Conservation (phyloP, 2,888 invertebrate genomes). For the Autographa pulchrina region DNA sequence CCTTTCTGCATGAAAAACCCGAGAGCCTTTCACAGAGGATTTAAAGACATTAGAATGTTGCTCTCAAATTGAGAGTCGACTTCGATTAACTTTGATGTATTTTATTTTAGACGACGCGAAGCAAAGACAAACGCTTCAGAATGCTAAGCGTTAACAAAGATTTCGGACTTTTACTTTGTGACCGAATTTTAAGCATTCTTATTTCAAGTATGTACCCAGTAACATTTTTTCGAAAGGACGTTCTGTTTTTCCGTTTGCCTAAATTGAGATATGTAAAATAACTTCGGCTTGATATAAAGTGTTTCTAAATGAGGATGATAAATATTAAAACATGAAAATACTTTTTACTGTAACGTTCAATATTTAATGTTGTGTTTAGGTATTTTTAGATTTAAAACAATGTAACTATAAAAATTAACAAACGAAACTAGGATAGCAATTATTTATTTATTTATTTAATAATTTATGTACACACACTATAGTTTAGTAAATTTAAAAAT, state of each 20-base stretch:
- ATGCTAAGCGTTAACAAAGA: conserved; percentile 56
- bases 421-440: no score
- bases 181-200: conserved; percentile 23
- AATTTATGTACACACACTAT: no score
- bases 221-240: neutral
- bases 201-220: conserved; percentile 2
- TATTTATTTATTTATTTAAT: no score
- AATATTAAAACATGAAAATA: neutral
- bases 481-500: no score
- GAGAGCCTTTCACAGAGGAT: conserved; percentile 71
- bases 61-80: conserved; percentile 67
- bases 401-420: no score
- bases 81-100: conserved; percentile 72
- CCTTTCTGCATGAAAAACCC: conserved; percentile 68
- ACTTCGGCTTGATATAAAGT: neutral
- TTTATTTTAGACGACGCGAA: conserved; percentile 61
- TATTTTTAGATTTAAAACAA: no score
- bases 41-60: conserved; percentile 71
- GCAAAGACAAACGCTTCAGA: conserved; percentile 56
- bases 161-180: conserved; percentile 46
- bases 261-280: conserved; percentile 4
- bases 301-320: neutral
- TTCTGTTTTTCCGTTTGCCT: conserved; percentile 1
- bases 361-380: no score
- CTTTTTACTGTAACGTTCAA: no score